Evolutionary conservation across 2,113 vertebrate genomes (phyloP), one percentile per base, ranked within the genome.

Genomic region (Phalacrocorax pelagicus): DNA sequence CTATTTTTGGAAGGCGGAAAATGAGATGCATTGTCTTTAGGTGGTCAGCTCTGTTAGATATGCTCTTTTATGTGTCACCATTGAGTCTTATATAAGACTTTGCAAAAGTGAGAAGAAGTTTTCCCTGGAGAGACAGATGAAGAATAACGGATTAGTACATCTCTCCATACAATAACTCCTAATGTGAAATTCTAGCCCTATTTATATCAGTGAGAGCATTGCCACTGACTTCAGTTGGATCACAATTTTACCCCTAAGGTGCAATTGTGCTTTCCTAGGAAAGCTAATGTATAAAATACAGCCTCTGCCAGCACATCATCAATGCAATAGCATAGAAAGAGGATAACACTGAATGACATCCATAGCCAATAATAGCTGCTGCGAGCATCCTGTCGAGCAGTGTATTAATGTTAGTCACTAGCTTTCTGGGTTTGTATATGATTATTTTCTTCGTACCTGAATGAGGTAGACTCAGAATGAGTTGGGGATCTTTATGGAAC

Each of bases 21-120:
- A 87, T 92, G 54, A 94, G 46, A 69, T 81, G 58, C 40, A 61
- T 94, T 95, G 81, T 95, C 81, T 96, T 94, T 87, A 85, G 80
- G 72, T 75, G 94, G 91, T 85, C 92, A 94, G 38, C 46, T 70
- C 77, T 92, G 40, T 93, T 46, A 88, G 52, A 72, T 40, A 36
- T 2, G 23, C 21, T 71, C 70, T 89, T 86, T 87, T 58, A 54
- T 72, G 58, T 88, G 51, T 93, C 4, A 6, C 40, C 49, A 57
- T 61, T 61, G 51, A 78, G 40, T 51, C 87, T 92, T 92, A 69
- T 2, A 42, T 57, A 92, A 89, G 57, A 85, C 85, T 92, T 94
- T 87, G 57, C 26, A 66, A 58, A 94, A 92, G 46, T 79, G 66
- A 87, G 82, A 89, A 6, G 69, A 92, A 92, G 49, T 95, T 95